phyloP scores from a whole-genome alignment of 2,888 invertebrate genomes.

The Ectemnius continuus region DNA sequence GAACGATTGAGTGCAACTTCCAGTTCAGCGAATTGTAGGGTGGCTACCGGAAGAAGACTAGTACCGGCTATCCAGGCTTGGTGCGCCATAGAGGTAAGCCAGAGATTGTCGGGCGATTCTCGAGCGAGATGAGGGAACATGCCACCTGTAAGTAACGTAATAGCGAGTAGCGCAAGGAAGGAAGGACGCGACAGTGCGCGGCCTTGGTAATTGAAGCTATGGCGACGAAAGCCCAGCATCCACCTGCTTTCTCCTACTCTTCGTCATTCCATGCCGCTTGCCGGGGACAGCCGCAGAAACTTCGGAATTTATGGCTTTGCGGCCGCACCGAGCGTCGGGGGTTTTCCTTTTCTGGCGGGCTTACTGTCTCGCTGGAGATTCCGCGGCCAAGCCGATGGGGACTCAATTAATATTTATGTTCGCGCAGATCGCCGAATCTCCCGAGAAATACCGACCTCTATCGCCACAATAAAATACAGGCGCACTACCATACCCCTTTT shows the following conservation, averaged over 20 bases:
- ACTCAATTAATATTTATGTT: conserved; percentile 67
- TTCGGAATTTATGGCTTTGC: conserved; percentile 69
- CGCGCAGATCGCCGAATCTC: too few species aligned
- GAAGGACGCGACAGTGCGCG: conserved; percentile 50
- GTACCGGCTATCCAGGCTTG: background rate
- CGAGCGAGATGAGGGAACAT: conserved; percentile 32
- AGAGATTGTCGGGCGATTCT: conserved; percentile 17
- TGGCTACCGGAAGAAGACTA: background rate
- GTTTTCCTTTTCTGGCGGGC: conserved; percentile 65
- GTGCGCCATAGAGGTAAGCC: conserved; percentile 1
- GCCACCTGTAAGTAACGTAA: conserved; percentile 62
- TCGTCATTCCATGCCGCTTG: conserved; percentile 59
- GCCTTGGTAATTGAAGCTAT: conserved; percentile 37
- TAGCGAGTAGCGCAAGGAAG: conserved; percentile 63
- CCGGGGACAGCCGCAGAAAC: conserved; percentile 70
- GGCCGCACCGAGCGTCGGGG: conserved; percentile 48
- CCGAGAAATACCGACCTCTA: too few species aligned
- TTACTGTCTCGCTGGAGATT: conserved; percentile 54
- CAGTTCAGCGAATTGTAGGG: background rate
- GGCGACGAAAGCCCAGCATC: conserved; percentile 38
- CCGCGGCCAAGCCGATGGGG: conserved; percentile 49
- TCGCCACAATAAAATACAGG: too few species aligned
- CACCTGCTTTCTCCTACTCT: conserved; percentile 38
- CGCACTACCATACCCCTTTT: too few species aligned
- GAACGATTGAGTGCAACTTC: conserved; percentile 3